phyloP scores from a whole-genome alignment of 1,140 invertebrate genomes.

The Doryteuthis pealeii region DNA sequence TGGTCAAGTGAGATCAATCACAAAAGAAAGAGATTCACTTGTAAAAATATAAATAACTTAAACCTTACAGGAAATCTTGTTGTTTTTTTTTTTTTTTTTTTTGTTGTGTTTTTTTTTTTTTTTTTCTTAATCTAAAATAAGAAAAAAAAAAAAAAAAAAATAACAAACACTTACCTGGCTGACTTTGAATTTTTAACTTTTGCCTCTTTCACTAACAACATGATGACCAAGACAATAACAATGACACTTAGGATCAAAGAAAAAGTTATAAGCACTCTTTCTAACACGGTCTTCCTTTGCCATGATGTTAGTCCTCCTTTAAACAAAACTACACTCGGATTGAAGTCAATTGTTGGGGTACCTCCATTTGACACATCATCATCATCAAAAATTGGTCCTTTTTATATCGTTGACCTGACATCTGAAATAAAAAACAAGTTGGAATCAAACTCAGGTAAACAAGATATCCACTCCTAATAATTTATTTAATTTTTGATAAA shows the following conservation, averaged over 20 bases:
- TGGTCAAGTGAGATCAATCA: too few relatives aligned
- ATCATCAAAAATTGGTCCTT: conserved; percentile 62
- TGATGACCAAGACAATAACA: conserved; percentile 64
- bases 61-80: too few relatives aligned
- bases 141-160: too few relatives aligned
- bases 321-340: conserved; percentile 44
- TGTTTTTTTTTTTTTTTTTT: too few relatives aligned
- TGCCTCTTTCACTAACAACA: conserved; percentile 60
- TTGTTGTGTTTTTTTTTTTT: too few relatives aligned
- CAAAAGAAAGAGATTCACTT: too few relatives aligned
- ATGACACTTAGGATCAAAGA: conserved; percentile 33
- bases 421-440: conserved; percentile 49
- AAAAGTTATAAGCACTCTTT: conserved; percentile 42
- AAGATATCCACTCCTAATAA: too few relatives aligned
- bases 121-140: too few relatives aligned
- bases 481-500: too few relatives aligned
- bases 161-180: conserved; percentile 1
- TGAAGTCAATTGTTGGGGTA: conserved; percentile 40
- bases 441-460: too few relatives aligned
- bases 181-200: conserved; percentile 24
- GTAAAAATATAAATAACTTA: too few relatives aligned
- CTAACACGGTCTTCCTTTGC: conserved; percentile 61
- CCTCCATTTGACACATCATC: conserved; percentile 58
- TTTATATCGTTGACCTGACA: conserved; percentile 61
- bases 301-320: conserved; percentile 63